A percentile compares a stretch with the other conserved stretches of the same genome.
phyloP scores from a whole-genome alignment of 1,140 invertebrate species.

The Drosophila miranda region DNA sequence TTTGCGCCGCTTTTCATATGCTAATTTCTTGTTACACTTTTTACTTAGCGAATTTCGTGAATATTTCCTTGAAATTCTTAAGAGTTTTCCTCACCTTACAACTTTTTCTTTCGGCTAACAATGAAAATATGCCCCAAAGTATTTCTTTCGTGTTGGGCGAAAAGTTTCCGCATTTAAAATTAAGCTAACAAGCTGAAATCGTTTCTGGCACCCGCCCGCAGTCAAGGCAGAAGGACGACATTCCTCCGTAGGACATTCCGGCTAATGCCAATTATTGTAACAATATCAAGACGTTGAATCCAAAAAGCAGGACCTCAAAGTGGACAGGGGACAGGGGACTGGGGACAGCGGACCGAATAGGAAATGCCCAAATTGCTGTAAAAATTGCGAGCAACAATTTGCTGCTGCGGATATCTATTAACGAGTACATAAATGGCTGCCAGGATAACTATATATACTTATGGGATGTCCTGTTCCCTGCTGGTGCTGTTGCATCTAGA shows the following conservation, averaged over 20 bases:
- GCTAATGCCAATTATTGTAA: conserved; percentile 65
- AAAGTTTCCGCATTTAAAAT: conserved; percentile 52
- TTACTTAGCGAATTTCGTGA: not conserved
- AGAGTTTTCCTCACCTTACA: conserved; percentile 21
- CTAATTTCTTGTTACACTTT: conserved; percentile 39
- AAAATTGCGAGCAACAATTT: conserved; percentile 38
- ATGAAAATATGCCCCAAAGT: conserved; percentile 41
- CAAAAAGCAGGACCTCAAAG: conserved; percentile 20
- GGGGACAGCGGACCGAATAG: not conserved
- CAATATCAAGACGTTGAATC: conserved; percentile 24
- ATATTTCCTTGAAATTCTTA: conserved; percentile 18
- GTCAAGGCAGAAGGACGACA: too few species aligned
- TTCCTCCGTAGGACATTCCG: conserved; percentile 18
- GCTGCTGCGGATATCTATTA: conserved; percentile 27
- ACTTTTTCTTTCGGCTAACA: conserved; percentile 23
- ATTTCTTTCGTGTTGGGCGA: conserved; percentile 30
- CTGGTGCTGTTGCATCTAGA: not conserved
- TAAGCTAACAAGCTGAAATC: conserved; percentile 62
- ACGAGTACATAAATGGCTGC: conserved; percentile 19
- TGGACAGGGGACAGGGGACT: not conserved
- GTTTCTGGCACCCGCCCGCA: conserved; percentile 19
- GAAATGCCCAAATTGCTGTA: conserved; percentile 44
- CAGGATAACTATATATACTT: conserved; percentile 9
- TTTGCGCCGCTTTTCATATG: conserved; percentile 10
- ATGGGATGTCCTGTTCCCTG: not conserved